phyloP scores from a whole-genome alignment of 2,113 vertebrate genomes.

The Chrysochloris asiatica region DNA sequence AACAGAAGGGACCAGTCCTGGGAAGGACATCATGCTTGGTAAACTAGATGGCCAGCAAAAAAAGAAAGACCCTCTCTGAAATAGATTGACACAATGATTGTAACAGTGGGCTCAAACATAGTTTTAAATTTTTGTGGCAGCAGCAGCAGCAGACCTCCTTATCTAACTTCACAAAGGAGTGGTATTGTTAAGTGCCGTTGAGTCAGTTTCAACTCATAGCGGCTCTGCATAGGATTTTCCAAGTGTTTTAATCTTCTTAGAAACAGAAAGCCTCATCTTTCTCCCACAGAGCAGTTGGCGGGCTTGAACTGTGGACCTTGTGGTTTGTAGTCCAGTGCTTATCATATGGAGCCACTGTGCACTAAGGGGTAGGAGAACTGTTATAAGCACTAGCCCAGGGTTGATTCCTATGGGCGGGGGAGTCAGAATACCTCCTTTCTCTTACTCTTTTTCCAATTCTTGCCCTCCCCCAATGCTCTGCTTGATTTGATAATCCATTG shows the following conservation, averaged over 20 bases:
- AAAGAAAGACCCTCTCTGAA: background rate
- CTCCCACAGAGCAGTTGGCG: too few relatives aligned
- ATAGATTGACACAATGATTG: background rate
- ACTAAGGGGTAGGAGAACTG: too few relatives aligned
- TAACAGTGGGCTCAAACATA: background rate
- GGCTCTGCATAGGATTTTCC: too few relatives aligned
- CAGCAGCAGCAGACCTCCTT: background rate
- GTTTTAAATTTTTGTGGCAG: background rate
- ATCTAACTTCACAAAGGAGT: background rate
- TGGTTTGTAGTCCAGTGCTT: too few relatives aligned
- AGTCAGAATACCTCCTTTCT: background rate
- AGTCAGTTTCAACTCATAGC: too few relatives aligned
- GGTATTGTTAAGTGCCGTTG: too few relatives aligned
- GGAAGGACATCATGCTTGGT: background rate
- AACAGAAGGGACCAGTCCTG: background rate
- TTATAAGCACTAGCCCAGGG: too few relatives aligned
- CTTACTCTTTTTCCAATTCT: background rate
- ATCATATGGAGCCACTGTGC: too few relatives aligned
- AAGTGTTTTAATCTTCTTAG: too few relatives aligned
- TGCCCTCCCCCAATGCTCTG: background rate
- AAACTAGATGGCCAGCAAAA: background rate
- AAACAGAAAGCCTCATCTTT: too few relatives aligned
- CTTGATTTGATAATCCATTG: background rate
- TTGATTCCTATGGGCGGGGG: background rate
- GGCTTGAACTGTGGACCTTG: too few relatives aligned